Base-by-base conservation (phyloP, 2,113 vertebrate genomes). In the Myrmophylax atrothorax region DNA sequence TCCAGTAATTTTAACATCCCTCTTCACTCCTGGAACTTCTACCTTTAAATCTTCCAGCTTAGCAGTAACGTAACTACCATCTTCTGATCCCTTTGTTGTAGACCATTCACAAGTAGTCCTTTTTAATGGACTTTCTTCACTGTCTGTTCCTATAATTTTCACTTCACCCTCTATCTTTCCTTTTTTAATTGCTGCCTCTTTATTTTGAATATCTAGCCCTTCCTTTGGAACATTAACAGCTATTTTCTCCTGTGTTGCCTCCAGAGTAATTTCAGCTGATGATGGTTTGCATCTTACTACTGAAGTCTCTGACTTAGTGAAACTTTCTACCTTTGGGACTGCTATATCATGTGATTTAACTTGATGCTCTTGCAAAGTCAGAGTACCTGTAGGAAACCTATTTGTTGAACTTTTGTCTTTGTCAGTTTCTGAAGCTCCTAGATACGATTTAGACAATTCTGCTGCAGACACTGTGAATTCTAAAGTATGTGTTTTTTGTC, bases 31-130 rank as follows among this genome's bases (percentile, higher is more conserved):
- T 46, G 93, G 78, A 83, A 85, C 67, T 72, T 96, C 93, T 63
- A 90, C 50, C 25, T 81, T 95, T 59, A 93, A 16, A 29, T 96
- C 86, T 92, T 93, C 88, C 40, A 96, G 8, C 28, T 60, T 94
- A 82, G 92, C 93, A 89, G 67, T 92, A 85, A 93, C 80, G 2
- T 87, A 95, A 75, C 11, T 55, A 87, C 73, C 92, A 62, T 93
- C 82, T 82, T 93, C 89, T 69, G 76, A 82, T 68, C 26, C 77
- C 49, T 84, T 24, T 64, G n/a, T 18, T 42, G 49, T 49, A 72
- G 91, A 70, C 29, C 40, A 35, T 49, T 85, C 91, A n/a, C 46
- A 73, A 0, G 0, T 11, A 50, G 92, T 22, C 78, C 62, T 90
- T 84, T 94, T 96, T 5, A 97, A 82, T 0, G 91, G 12, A 38